These are phyloP conservation scores for Aleadryas rufinucha DNA, from an alignment of 2,113 vertebrate genomes.

Conservation along the genomic window DNA sequence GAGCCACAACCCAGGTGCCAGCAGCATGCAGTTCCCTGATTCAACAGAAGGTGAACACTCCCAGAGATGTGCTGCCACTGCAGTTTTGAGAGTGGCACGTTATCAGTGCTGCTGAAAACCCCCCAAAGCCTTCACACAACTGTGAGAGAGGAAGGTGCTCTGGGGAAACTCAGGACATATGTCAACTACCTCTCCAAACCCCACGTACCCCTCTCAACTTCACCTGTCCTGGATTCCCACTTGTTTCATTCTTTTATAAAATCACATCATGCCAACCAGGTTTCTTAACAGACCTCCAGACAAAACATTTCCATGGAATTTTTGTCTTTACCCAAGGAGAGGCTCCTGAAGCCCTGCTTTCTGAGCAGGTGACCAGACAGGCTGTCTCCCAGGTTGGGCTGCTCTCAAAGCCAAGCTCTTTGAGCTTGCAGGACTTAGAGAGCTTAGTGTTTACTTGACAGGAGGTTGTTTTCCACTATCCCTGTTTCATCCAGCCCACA, in stretches of 20 bases:
- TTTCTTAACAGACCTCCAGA: not conserved
- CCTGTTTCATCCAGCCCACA: not conserved
- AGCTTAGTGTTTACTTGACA: not conserved
- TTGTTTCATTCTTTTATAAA: not conserved
- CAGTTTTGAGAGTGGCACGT: rapidly evolving
- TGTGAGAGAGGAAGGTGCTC: not conserved
- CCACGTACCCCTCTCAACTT: not conserved
- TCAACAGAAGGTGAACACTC: rapidly evolving
- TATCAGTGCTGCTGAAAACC: not conserved
- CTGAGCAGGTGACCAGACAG: not conserved
- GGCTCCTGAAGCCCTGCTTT: not conserved
- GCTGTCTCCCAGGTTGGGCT: not conserved
- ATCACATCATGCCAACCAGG: not conserved
- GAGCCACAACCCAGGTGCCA: not conserved
- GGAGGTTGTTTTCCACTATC: not conserved
- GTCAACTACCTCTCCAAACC: not conserved
- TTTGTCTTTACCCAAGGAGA: not conserved
- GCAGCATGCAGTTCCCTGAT: not conserved
- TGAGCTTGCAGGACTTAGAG: not conserved
- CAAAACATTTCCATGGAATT: not conserved
- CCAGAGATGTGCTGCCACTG: not conserved
- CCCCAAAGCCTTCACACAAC: not conserved
- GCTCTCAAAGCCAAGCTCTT: not conserved
- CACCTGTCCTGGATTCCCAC: not conserved
- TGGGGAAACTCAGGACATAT: not conserved